Evolutionary conservation across 2,113 vertebrate genomes (phyloP).

Genomic region (Varanus salvator): DNA sequence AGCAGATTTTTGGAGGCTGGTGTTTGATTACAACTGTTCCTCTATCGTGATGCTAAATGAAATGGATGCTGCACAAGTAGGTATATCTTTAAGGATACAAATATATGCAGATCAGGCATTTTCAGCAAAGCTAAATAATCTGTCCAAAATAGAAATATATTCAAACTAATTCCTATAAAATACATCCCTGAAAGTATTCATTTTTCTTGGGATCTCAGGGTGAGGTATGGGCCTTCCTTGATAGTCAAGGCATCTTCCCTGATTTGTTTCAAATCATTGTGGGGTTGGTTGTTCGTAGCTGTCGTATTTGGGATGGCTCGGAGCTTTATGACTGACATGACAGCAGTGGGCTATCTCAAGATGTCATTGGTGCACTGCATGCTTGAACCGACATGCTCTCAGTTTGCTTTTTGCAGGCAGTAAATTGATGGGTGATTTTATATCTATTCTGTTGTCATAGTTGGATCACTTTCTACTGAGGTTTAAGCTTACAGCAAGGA

Average conservation of each 20-base stretch:
- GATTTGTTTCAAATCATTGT: not conserved
- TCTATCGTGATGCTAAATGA: conserved; percentile 98
- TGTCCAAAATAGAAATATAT: not conserved
- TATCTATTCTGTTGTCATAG: not conserved
- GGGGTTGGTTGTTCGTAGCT: not conserved
- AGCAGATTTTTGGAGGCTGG: conserved; percentile 97
- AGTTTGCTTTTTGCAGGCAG: not conserved
- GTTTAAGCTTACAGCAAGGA: not conserved
- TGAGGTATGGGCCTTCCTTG: not conserved
- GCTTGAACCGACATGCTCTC: not conserved
- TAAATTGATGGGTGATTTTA: not conserved
- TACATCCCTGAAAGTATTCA: no score
- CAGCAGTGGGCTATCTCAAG: not conserved
- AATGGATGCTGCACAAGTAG: conserved; percentile 94
- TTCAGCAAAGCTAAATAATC: not conserved
- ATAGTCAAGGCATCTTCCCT: not conserved
- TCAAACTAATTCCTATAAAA: not conserved
- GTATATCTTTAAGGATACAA: not conserved
- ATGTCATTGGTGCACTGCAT: not conserved
- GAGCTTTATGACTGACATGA: not conserved
- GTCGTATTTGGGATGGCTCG: not conserved
- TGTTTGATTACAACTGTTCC: conserved; percentile 98
- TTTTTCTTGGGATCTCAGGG: not conserved
- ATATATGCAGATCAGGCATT: not conserved
- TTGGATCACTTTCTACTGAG: not conserved